phyloP scores from a whole-genome alignment of 2,113 vertebrate genomes.

The Heptranchias perlo region DNA sequence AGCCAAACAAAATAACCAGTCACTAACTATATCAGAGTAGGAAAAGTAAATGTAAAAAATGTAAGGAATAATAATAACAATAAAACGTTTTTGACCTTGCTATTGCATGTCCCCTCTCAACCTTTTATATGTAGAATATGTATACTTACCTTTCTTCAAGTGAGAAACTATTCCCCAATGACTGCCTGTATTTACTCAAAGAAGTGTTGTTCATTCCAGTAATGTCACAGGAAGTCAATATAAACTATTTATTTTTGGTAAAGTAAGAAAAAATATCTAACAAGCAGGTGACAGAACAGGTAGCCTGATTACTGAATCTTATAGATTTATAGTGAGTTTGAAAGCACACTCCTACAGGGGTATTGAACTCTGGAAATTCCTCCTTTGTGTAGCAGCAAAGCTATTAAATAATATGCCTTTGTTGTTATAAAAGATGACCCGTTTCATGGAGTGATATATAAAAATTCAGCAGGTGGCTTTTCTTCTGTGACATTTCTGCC shows the following conservation, averaged over 20 bases:
- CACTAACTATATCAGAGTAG: not conserved
- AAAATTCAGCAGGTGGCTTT: constrained; percentile 33
- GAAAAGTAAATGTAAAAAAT: not conserved
- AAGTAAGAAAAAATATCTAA: not conserved
- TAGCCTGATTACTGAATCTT: constrained; percentile 11
- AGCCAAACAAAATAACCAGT: no score
- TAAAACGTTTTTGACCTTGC: not conserved
- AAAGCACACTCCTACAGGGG: constrained; percentile 13
- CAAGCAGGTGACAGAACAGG: not conserved
- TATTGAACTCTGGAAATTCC: not conserved
- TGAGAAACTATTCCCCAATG: not conserved
- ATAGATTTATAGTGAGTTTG: not conserved
- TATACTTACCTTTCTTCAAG: not conserved
- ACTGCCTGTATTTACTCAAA: not conserved
- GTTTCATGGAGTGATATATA: not conserved
- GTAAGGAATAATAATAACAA: not conserved
- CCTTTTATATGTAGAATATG: not conserved
- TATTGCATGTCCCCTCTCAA: not conserved
- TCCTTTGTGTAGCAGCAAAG: not conserved
- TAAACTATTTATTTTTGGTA: constrained; percentile 1
- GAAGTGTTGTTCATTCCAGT: not conserved
- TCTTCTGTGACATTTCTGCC: constrained; percentile 31
- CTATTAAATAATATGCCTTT: not conserved
- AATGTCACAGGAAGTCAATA: not conserved
- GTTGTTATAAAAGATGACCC: constrained; percentile 5